Base-by-base conservation (phyloP, 2,113 vertebrate genomes). In the Microtus oregoni region DNA sequence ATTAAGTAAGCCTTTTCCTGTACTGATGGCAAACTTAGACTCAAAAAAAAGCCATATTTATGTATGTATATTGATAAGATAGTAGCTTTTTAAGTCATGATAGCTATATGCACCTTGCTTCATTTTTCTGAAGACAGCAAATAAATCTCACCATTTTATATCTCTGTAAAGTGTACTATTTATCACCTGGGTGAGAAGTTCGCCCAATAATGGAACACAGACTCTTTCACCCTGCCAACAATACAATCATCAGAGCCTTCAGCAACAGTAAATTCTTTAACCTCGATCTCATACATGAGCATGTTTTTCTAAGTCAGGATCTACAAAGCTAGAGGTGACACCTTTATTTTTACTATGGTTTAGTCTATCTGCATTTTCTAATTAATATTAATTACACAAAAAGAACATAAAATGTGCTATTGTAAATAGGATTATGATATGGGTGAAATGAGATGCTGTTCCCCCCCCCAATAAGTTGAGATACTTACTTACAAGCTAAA, bases 121-220 rank as follows among this genome's bases (percentile, higher is more conserved):
- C 78, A 86, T 78, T 86, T 88, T 38, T 63, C 30, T 1, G 28
- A 0, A 96, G 79, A 78, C 85, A 95, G 14, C 61, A 81, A 97
- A 98, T 92, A 98, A 68, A 97, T 89, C 76, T 91, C 90, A 96
- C 86, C 26, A 87, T 96, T 98, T 94, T 89, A 76, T 65, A 83
- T 96, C 87, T 95, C 90, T 93, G 82, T 87, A 96, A 96, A 88
- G 89, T 95, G 96, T 77, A 82, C 75, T 98, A 97, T 97, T 97
- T 97, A 98, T 97, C 96, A 95, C 83, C 89, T 44, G 92, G 89
- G 93, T 94, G 91, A 98, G 91, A 88, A 97, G 94, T 83, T 98
- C 91, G 96, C 78, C 32, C 88, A 87, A 96, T 97, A 98, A 97
- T 76, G 89, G 41, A 94, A 96, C 96, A 96, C 79, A 82, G 28